Conservation (phyloP, 37 sponge, comb jelly and placozoan genomes). For the Axinella damicornis region DNA sequence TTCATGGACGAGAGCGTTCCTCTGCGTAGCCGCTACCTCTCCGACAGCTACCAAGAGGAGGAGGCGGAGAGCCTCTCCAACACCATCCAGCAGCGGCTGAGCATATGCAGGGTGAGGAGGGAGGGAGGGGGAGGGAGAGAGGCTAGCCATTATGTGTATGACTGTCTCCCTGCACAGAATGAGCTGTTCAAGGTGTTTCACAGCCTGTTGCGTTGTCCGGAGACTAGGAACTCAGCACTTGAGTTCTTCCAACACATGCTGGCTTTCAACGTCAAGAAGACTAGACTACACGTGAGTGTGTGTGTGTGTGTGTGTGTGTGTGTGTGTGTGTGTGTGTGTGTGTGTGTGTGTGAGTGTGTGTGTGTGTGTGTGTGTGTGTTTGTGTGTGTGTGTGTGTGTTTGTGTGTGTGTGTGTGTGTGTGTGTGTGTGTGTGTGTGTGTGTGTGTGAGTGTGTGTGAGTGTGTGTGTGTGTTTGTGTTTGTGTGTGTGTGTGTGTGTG, state of each 20-base stretch:
- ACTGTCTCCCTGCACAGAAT: conserved; percentile 30
- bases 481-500: no score
- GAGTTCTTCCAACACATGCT: conserved; percentile 67
- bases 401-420: conserved; percentile 18
- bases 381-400: no score
- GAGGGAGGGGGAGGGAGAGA: background rate
- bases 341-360: background rate
- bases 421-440: conserved; percentile 34
- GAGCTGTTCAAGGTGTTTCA: conserved; percentile 66
- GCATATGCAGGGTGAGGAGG: conserved; percentile 42
- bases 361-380: no score
- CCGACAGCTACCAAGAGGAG: background rate
- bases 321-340: conserved; percentile 24
- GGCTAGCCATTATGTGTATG: no score
- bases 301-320: conserved; percentile 8
- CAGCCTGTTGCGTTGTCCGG: conserved; percentile 65
- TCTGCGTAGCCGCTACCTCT: background rate
- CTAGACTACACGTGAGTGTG: conserved; percentile 44
- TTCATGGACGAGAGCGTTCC: conserved; percentile 45
- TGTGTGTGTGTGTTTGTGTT: no score
- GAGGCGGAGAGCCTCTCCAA: background rate
- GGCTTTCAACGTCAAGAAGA: conserved; percentile 47
- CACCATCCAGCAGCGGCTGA: conserved; percentile 44
- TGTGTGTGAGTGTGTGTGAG: background rate
- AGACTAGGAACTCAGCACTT: conserved; percentile 54